Conservation (phyloP, 2,888 invertebrate genomes). For the Metopia argyrocephala region DNA sequence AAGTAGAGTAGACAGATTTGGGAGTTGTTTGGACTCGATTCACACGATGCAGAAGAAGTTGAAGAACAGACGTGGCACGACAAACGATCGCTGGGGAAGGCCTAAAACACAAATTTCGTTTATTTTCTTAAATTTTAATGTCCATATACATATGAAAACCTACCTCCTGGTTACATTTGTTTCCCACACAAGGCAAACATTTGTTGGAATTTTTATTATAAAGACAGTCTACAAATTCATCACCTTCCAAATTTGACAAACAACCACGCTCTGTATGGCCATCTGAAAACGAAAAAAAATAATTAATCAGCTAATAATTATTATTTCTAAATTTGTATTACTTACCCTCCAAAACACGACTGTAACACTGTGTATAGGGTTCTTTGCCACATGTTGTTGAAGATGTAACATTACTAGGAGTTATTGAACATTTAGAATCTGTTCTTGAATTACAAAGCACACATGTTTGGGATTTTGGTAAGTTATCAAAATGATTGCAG, state of each 20-base stretch:
- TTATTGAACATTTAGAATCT: constrained; percentile 69
- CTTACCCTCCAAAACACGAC: constrained; percentile 67
- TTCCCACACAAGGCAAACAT: constrained; percentile 69
- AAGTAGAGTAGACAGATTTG: constrained; percentile 68
- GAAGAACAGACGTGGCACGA: constrained; percentile 72
- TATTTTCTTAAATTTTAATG: background rate
- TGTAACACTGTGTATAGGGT: constrained; percentile 71
- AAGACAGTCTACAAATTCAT: constrained; percentile 69
- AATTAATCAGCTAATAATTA: background rate
- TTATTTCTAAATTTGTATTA: background rate
- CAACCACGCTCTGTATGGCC: constrained; percentile 75
- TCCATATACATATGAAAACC: background rate
- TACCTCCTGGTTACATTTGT: constrained; percentile 71
- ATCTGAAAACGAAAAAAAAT: too few relatives aligned
- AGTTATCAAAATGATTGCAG: constrained; percentile 69
- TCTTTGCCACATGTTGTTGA: constrained; percentile 64
- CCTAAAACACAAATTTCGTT: constrained; percentile 60
- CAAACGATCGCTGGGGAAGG: constrained; percentile 71
- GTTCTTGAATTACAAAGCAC: constrained; percentile 71
- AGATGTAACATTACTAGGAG: constrained; percentile 57
- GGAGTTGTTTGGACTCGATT: constrained; percentile 61
- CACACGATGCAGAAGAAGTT: constrained; percentile 65
- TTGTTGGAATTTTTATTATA: constrained; percentile 62
- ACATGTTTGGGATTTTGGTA: constrained; percentile 68
- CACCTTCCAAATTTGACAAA: constrained; percentile 67